phyloP scores from a whole-genome alignment of 2,888 invertebrate species.

The Allolobophora icterica region DNA sequence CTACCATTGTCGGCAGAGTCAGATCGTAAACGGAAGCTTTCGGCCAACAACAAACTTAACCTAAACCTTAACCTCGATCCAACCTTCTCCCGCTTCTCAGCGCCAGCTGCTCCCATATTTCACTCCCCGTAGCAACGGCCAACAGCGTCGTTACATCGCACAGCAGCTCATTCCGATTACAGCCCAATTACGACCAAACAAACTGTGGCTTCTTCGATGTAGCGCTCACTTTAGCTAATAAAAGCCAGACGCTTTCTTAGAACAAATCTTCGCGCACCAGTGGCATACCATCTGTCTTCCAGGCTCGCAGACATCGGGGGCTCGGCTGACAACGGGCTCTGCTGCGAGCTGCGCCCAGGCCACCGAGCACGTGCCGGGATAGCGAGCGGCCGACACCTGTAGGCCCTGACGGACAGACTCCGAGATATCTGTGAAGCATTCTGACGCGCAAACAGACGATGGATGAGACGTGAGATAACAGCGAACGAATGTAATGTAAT shows the following conservation, averaged over 20 bases:
- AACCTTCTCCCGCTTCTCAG: neutral
- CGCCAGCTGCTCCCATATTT: neutral
- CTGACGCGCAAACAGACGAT: neutral
- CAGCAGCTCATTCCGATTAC: neutral
- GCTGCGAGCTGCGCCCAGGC: neutral
- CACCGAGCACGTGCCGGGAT: neutral
- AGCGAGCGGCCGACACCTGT: neutral
- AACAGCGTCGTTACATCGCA: neutral
- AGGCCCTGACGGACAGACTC: neutral
- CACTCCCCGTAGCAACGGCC: neutral
- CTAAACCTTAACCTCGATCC: neutral
- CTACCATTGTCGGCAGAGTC: neutral
- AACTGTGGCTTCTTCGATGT: neutral
- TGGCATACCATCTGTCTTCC: neutral
- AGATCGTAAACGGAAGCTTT: neutral
- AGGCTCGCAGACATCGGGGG: neutral
- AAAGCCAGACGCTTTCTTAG: neutral
- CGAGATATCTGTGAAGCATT: neutral
- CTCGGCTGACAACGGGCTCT: neutral
- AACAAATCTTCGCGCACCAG: neutral
- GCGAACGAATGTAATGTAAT: neutral
- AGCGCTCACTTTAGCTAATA: slow-evolving; percentile 4
- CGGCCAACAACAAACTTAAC: neutral
- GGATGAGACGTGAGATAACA: neutral
- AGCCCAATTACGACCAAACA: slow-evolving; percentile 11